A percentile compares a stretch with the other conserved stretches of the same genome.
phyloP scores from a whole-genome alignment of 1,140 invertebrate genomes.

The Hycleus phaleratus region DNA sequence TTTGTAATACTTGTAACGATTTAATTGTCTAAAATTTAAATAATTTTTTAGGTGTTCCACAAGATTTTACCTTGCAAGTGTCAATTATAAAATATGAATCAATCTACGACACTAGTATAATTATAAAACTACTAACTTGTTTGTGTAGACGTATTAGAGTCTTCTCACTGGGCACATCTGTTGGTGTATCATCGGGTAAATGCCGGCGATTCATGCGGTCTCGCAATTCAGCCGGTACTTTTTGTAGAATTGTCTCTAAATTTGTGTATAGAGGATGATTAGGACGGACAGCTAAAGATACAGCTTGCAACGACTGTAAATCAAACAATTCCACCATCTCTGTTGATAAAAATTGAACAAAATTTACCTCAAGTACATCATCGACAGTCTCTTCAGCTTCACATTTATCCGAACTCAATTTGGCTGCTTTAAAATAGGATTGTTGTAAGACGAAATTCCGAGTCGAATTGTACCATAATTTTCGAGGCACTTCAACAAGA shows the following conservation, averaged over 20 bases:
- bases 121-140: slow-evolving; percentile 43
- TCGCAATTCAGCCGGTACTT: slow-evolving; percentile 69
- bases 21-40: slow-evolving; percentile 62
- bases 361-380: slow-evolving; percentile 80
- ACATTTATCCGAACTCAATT: slow-evolving; percentile 91
- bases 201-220: slow-evolving; percentile 61
- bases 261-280: slow-evolving; percentile 61
- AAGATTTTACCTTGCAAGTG: too few relatives aligned
- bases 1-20: slow-evolving; percentile 77
- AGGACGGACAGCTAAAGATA: slow-evolving; percentile 57
- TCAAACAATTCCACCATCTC: slow-evolving; percentile 2
- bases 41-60: background rate
- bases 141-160: slow-evolving; percentile 73
- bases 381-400: slow-evolving; percentile 95
- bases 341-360: slow-evolving; percentile 7
- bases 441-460: slow-evolving; percentile 75
- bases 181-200: slow-evolving; percentile 55
- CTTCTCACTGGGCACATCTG: slow-evolving; percentile 69
- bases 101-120: background rate
- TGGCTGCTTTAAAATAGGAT: slow-evolving; percentile 95
- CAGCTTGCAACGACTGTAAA: slow-evolving; percentile 62
- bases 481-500: slow-evolving; percentile 89
- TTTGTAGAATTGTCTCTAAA: slow-evolving; percentile 82
- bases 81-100: too few relatives aligned
- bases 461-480: slow-evolving; percentile 78